Evolutionary conservation across 2,797 vertebrate species (phyloP).

Genomic region (Brachymystax lenok): DNA sequence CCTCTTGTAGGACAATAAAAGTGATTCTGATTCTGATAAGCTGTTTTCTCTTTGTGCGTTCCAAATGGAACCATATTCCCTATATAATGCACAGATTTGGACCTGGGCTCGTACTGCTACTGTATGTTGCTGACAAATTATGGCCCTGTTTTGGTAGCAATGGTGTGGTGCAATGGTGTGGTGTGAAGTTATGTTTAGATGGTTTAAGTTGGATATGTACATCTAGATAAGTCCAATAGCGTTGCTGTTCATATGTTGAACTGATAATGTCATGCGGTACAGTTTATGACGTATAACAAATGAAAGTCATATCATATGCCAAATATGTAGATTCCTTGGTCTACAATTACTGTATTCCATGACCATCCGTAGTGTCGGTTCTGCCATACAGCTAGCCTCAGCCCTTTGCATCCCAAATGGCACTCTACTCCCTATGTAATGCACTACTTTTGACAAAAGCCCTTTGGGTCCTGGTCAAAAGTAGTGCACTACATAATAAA

Average conservation of each 20-base stretch:
- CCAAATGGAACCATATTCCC: too few species aligned
- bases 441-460: too few species aligned
- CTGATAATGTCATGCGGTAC: background rate
- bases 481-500: too few species aligned
- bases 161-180: background rate
- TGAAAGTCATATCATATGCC: background rate
- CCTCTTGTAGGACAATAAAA: too few species aligned
- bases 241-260: background rate
- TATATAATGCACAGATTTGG: too few species aligned
- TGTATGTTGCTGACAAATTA: background rate
- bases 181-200: background rate
- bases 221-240: background rate
- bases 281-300: background rate
- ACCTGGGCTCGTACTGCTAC: too few species aligned
- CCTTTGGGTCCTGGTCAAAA: too few species aligned
- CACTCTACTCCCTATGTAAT: too few species aligned
- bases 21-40: too few species aligned
- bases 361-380: constrained; percentile 27
- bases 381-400: constrained; percentile 39
- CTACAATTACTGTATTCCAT: constrained; percentile 39
- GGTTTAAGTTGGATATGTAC: background rate
- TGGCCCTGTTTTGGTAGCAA: background rate
- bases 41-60: too few species aligned
- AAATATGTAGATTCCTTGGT: constrained; percentile 13
- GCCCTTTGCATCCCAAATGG: too few species aligned